These are phyloP conservation scores for Lasiurus borealis DNA, from an alignment of 2,113 vertebrate genomes.

Conservation along the genomic window DNA sequence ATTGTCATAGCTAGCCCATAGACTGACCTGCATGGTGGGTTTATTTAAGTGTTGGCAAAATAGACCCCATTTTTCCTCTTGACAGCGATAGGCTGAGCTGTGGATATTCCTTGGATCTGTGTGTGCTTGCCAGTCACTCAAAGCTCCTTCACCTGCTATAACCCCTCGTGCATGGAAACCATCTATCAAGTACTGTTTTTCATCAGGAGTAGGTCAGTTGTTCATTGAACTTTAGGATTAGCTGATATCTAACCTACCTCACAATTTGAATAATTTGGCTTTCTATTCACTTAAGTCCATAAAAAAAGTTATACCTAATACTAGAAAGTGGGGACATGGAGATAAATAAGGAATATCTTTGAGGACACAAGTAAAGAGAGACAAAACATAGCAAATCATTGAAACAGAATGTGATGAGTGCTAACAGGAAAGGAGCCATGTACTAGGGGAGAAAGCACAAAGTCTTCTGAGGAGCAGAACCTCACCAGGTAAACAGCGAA, in stretches of 20 bases:
- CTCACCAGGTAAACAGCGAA: neutral
- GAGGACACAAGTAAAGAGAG: neutral
- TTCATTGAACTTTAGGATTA: neutral
- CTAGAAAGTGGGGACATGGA: neutral
- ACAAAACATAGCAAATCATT: neutral
- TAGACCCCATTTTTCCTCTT: neutral
- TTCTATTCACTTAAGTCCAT: neutral
- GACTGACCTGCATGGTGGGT: neutral
- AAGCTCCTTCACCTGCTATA: neutral
- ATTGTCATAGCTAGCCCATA: neutral
- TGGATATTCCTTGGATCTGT: neutral
- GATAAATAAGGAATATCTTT: constrained; percentile 22
- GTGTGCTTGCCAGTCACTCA: neutral
- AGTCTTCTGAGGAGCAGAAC: neutral
- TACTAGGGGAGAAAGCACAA: neutral
- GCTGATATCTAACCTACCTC: neutral
- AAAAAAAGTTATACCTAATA: neutral
- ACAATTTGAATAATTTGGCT: neutral
- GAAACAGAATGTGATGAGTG: neutral
- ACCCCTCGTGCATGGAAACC: neutral
- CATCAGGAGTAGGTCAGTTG: neutral
- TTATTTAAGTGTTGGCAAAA: neutral
- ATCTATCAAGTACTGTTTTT: neutral
- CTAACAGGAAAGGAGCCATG: neutral
- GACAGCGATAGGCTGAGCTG: neutral